Evolutionary conservation across 2,797 vertebrate genomes (phyloP).

Genomic region (Darevskia nairensis): DNA sequence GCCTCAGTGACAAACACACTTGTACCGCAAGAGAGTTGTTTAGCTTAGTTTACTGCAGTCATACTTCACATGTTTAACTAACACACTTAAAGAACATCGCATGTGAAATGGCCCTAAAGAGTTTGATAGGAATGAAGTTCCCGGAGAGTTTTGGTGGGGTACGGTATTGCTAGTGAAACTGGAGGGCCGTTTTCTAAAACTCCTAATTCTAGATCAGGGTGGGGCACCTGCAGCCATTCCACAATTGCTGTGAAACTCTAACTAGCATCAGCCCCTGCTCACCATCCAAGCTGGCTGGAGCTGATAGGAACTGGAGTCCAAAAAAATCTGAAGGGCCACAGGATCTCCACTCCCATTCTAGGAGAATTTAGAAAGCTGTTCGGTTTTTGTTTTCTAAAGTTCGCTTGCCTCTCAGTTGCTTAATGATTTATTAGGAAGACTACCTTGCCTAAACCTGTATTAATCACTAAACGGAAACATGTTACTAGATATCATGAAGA

Average conservation of each 20-base stretch:
- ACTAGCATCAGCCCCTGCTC: too few species aligned
- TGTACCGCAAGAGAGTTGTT: not conserved
- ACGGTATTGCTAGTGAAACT: not conserved
- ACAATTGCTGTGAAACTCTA: too few species aligned
- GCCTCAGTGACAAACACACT: not conserved
- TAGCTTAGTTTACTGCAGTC: not conserved
- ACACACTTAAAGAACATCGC: not conserved
- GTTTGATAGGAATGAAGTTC: too few species aligned
- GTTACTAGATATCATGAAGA: not conserved
- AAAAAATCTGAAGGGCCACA: too few species aligned
- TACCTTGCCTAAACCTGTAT: not conserved
- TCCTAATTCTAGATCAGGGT: not conserved
- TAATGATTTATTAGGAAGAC: constrained; percentile 3
- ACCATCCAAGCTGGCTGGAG: too few species aligned
- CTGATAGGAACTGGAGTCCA: too few species aligned
- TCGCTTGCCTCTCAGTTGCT: not conserved
- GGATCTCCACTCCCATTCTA: not conserved
- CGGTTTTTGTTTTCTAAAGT: not conserved
- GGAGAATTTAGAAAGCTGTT: not conserved
- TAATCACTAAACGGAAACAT: not conserved
- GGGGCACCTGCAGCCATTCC: too few species aligned
- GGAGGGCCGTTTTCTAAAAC: constrained; percentile 40
- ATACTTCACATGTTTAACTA: not conserved
- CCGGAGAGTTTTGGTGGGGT: not conserved
- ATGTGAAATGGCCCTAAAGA: not conserved